Evolutionary conservation across 2,888 invertebrate species (phyloP), one percentile per base, ranked within the genome.

Genomic region (Plusia festucae): DNA sequence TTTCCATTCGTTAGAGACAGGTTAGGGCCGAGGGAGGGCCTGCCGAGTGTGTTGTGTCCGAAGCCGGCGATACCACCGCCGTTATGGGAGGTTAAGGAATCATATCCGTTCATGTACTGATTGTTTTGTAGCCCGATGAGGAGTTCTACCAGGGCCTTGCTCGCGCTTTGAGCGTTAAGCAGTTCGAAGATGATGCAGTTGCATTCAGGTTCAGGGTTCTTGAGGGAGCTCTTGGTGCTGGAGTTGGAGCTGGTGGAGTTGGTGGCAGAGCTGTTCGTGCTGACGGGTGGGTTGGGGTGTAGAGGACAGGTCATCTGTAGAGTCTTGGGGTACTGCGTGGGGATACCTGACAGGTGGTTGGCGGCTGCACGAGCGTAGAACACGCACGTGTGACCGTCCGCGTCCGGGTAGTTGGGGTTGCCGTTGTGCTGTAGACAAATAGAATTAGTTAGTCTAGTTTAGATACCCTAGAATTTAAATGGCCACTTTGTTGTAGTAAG

Each of bases 321-420:
- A 63, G 82, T 84, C 30, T 82, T 83, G 46, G 94, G 93, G 81
- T 86, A 90, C 72, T 93, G 95, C 0, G 87, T 78, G 51, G 95
- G 95, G 58, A 95, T 93, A 9, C 93, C 93, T 0, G 93, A 89
- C 2, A 95, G 89, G 72, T 95, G 95, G 82, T 94, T 93, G 69
- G 94, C 93, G n/a, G 95, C 95, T 0, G 95, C 93, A 3, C 94
- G 93, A 13, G 95, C 94, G 90, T 95, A 94, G 90, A 95, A 95
- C 64, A 95, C 92, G 85, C 95, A 95, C 1, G 93, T 91, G 85
- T 95, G 95, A 0, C 95, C 95, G 86, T 95, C 95, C 5, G 90
- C 88, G 86, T 99, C 99, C 54, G 98, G 96, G 85, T 97, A 97
- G 88, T 97, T 97, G 0, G 99, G 98, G 92, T 99, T 98, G 72